Conservation (phyloP, 1,140 invertebrate species). For the Drosophila ercepeae region DNA sequence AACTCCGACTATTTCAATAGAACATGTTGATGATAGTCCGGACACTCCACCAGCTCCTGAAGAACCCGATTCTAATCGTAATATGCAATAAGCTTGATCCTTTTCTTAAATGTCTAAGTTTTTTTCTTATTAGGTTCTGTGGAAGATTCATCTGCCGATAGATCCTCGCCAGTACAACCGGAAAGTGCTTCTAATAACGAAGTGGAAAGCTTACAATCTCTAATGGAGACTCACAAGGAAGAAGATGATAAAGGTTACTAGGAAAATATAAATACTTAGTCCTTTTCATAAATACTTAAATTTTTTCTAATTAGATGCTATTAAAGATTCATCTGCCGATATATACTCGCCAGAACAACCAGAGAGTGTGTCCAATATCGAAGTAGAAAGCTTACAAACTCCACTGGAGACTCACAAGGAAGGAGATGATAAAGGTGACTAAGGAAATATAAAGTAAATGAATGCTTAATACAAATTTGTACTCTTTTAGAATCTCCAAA, state of each 20-base stretch:
- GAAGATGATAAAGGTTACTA: background rate
- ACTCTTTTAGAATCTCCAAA: background rate
- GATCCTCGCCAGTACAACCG: background rate
- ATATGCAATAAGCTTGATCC: background rate
- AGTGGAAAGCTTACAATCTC: background rate
- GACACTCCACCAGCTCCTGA: background rate
- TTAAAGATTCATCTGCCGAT: too few species aligned
- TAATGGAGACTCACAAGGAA: background rate
- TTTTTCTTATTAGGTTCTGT: background rate
- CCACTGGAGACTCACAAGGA: too few species aligned
- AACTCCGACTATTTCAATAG: slow-evolving; percentile 11
- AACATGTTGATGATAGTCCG: slow-evolving; percentile 16
- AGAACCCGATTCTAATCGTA: background rate
- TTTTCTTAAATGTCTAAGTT: background rate
- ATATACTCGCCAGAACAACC: too few species aligned
- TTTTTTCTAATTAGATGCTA: too few species aligned
- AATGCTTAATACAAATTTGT: too few species aligned
- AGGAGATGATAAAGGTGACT: background rate
- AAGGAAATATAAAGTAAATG: background rate
- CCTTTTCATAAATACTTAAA: too few species aligned
- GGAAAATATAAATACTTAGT: too few species aligned
- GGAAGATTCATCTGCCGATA: background rate
- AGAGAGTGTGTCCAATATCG: too few species aligned
- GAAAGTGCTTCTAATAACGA: background rate
- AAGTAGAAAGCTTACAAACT: too few species aligned